Evolutionary conservation across 2,888 invertebrate species (phyloP), one percentile per base, ranked within the genome.

Genomic region (Agapetus fuscipes): DNA sequence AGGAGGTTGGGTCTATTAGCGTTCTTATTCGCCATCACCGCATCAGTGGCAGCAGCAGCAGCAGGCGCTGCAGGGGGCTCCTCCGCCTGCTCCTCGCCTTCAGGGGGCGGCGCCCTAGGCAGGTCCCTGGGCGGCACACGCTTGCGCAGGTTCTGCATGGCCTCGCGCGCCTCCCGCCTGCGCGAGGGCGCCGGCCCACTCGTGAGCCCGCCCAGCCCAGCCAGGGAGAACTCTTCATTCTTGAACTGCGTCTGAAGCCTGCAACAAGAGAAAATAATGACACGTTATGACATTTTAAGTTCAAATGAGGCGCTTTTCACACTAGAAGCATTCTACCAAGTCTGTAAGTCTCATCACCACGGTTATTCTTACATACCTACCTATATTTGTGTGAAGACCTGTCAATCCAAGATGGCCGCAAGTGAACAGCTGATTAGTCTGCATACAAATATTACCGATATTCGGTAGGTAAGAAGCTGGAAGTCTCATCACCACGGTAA

Each of bases 141-240:
- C 57, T 76, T 76, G 50, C 79, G 66, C 39, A 84, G 66, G 59
- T 83, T 83, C 52, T 79, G 78, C 53, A 83, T 65, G 26, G 80
- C 78, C 33, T 68, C 67, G 44, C 79, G 74, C 60, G 83, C 83
- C 58, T 84, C 83, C 25, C 80, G 68, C 46, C 63, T 65, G 45
- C 75, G 66, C 45, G 78, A 74, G 29, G 82, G 82, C 49, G 78
- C 77, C 52, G 76, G 75, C 52, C 68, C 65, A 39, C 59, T 54
- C 28, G 59, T 54, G 17, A 56, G 54, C 5, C 35, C 41, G 7
- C n/a, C 27, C 27, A 27, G 4, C 3, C 10, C 27, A 2, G 39
- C 39, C 41, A 39, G 42, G 52, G 20, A 60, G 57, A 50, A 63
- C 59, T 49, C 61, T 56, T 17, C 61, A 59, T 50, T 60, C 59